Conservation (phyloP, 2,888 invertebrate genomes). For the Melikaiella ostensackeni region DNA sequence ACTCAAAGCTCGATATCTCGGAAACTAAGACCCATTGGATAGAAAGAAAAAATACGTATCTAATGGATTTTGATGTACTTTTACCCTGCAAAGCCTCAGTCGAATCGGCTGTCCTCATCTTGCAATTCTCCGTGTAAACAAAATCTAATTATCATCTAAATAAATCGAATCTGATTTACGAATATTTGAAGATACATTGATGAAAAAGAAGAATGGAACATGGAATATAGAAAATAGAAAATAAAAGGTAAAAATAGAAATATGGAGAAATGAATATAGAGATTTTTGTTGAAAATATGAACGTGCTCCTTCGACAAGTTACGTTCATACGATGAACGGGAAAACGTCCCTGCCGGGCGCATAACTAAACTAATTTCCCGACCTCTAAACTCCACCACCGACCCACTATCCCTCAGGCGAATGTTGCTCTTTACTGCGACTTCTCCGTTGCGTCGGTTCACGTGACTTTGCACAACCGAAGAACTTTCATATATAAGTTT, state of each 20-base stretch:
- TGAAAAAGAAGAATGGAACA: background rate
- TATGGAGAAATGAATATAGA: slow-evolving; percentile 18
- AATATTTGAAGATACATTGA: background rate
- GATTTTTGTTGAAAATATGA: slow-evolving; percentile 37
- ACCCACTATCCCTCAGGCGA: slow-evolving; percentile 57
- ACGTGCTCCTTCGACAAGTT: slow-evolving; percentile 65
- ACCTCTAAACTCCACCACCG: slow-evolving; percentile 65
- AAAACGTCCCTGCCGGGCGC: slow-evolving; percentile 70
- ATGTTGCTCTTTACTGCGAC: slow-evolving; percentile 65
- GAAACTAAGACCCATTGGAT: no score
- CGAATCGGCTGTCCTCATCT: no score
- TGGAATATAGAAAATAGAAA: background rate
- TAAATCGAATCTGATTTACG: no score
- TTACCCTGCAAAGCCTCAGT: no score
- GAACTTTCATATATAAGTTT: slow-evolving; percentile 24
- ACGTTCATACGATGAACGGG: slow-evolving; percentile 59
- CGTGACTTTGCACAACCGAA: slow-evolving; percentile 19
- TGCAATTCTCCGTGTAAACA: no score
- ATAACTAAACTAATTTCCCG: slow-evolving; percentile 75
- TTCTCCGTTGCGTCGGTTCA: slow-evolving; percentile 45
- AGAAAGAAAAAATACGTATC: no score
- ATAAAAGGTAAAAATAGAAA: slow-evolving; percentile 22
- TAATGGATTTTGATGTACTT: no score
- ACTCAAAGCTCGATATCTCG: no score
- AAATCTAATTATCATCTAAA: no score